Evolutionary conservation across 2,888 invertebrate genomes (phyloP), one percentile per base, ranked within the genome.

Genomic region (Stenchaetothrips biformis): DNA sequence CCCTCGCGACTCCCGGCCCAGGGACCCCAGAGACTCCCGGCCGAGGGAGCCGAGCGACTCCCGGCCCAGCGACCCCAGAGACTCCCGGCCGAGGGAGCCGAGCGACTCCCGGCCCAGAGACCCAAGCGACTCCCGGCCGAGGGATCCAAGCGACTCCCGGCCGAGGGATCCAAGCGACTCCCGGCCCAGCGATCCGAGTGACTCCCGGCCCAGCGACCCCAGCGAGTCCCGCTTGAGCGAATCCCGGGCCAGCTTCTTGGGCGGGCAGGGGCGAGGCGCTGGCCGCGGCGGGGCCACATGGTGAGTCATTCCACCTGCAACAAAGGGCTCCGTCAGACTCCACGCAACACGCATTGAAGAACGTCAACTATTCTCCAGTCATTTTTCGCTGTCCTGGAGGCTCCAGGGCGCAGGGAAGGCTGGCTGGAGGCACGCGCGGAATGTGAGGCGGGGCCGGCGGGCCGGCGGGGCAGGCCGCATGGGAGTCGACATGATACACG

Each of bases 291-390:
- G 67, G 8, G 67, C 67, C 67, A 74, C 67, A 74, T 74, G 67
- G 67, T 74, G 67, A 7, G 67, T 74, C 67, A 74, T 74, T 74
- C 67, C 67, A 25, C 21, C 67, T 74, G 67, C n/a, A 74, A 74
- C 67, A 74, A 53, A 53, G 2, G 53, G 53, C 53, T 53, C 53
- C 2, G 9, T 53, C 53, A 16, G 53, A 11, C 53, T 11, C 53
- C 53, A 53, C 53, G 53, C 53, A 11, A 53, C 53, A 53, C 3
- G 13, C 1, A 11, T 16, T 53, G 37, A 37, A 37, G 37, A 37
- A 37, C 37, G 37, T 37, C 37, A 37, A 37, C 37, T 37, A 37
- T 37, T 37, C 37, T 37, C 37, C 37, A 37, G 37, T 37, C 37
- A 37, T 37, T 37, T 37, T 37, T 37, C 37, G 37, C 37, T 37